Evolutionary conservation across 2,797 vertebrate genomes (phyloP).

Genomic region (Sebastes itinus): DNA sequence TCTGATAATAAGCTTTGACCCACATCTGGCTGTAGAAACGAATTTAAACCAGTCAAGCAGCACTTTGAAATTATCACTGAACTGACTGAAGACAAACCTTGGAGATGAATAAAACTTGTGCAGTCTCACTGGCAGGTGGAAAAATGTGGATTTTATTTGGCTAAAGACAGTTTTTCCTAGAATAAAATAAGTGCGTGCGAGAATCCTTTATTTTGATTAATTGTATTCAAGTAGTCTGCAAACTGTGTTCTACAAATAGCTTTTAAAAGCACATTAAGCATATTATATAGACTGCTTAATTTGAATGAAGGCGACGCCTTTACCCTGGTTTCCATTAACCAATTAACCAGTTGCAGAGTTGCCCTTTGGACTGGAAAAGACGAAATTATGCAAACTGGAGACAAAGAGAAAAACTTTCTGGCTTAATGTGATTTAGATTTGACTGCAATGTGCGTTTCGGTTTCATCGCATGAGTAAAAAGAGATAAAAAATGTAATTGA

Average conservation of each 20-base stretch:
- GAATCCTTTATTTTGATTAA: not conserved
- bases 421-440: not conserved
- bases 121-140: slow-evolving; percentile 5
- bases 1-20: slow-evolving; percentile 20
- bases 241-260: not conserved
- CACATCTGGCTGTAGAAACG: slow-evolving; percentile 24
- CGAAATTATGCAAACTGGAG: not conserved
- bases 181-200: not conserved
- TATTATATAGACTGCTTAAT: not conserved
- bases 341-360: slow-evolving; percentile 33
- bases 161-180: not conserved
- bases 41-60: slow-evolving; percentile 1
- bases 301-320: not conserved
- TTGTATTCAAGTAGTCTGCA: not conserved
- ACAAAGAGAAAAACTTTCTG: slow-evolving; percentile 1
- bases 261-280: not conserved
- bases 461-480: not conserved
- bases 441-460: not conserved
- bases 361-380: not conserved
- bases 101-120: slow-evolving; percentile 16
- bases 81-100: not conserved
- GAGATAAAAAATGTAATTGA: not conserved
- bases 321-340: slow-evolving; percentile 28
- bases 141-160: not conserved
- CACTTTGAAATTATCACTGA: not conserved